Evolutionary conservation across 2,797 vertebrate genomes (phyloP).

Genomic region (Malurus leucopterus): DNA sequence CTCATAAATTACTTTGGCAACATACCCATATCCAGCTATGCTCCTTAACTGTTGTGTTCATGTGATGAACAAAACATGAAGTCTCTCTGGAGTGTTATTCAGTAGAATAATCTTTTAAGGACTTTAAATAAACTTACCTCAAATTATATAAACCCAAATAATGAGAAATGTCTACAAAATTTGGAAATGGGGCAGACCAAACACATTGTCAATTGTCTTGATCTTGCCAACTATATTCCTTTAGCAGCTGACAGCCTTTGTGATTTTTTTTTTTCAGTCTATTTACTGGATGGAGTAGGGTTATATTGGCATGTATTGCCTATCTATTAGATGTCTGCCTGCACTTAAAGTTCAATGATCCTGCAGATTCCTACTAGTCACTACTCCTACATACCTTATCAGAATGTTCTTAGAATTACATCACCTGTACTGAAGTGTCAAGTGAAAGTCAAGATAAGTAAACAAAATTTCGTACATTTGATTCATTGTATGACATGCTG

Average conservation of each 20-base stretch:
- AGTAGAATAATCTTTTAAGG: background rate
- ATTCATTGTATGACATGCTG: background rate
- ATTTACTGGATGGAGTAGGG: background rate
- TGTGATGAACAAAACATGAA: background rate
- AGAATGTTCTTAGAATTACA: background rate
- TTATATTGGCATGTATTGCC: background rate
- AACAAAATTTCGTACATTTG: background rate
- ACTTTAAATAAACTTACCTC: background rate
- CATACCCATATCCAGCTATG: background rate
- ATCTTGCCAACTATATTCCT: background rate
- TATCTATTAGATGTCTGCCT: background rate
- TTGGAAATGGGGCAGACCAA: background rate
- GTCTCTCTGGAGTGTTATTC: background rate
- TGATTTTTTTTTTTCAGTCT: background rate
- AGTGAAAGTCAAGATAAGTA: background rate
- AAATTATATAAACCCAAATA: background rate
- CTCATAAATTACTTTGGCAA: background rate
- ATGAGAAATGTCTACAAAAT: background rate
- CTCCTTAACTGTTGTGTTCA: background rate
- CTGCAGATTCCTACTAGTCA: background rate
- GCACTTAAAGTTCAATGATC: background rate
- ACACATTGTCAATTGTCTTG: background rate
- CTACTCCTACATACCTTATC: background rate
- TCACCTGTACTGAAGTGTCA: background rate
- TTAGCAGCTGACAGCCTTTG: background rate